Conservation (phyloP, 2,888 invertebrate genomes). For the Eilema caniola region DNA sequence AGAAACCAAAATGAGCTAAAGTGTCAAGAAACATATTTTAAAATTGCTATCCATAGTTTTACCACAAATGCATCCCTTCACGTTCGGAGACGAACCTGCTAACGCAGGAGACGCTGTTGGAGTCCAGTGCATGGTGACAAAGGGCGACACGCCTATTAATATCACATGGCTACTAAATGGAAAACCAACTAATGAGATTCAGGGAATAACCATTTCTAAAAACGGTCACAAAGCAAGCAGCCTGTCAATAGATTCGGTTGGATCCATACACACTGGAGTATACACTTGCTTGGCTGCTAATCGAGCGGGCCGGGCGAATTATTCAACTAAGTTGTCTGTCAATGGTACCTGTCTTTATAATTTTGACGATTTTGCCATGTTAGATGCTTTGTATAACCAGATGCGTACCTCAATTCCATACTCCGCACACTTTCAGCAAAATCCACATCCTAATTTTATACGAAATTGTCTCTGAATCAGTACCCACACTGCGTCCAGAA, state of each 20-base stretch:
- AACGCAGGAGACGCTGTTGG: conserved; percentile 93
- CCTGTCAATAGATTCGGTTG: conserved; percentile 91
- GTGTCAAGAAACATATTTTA: not conserved
- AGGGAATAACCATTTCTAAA: conserved; percentile 87
- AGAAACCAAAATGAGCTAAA: not conserved
- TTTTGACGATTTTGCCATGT: not conserved
- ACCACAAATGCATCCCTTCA: conserved; percentile 92
- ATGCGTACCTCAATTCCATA: conserved; percentile 7
- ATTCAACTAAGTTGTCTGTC: conserved; percentile 86
- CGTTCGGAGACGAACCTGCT: conserved; percentile 92
- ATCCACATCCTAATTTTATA: not conserved
- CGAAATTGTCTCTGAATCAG: not conserved
- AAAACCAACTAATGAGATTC: conserved; percentile 82
- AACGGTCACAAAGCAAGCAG: conserved; percentile 89
- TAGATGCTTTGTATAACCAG: conserved; percentile 16
- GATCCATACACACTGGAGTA: conserved; percentile 90
- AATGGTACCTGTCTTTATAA: conserved; percentile 20
- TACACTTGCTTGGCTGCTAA: conserved; percentile 92
- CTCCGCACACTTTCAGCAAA: not conserved
- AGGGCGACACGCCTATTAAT: conserved; percentile 93
- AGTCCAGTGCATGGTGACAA: conserved; percentile 91
- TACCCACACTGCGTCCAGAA: not conserved
- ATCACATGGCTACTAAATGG: conserved; percentile 92
- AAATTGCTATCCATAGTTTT: conserved; percentile 75
- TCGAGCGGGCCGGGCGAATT: conserved; percentile 89